These are phyloP conservation scores for Aramus guarauna DNA, from an alignment of 2,113 vertebrate genomes.

Conservation along the genomic window DNA sequence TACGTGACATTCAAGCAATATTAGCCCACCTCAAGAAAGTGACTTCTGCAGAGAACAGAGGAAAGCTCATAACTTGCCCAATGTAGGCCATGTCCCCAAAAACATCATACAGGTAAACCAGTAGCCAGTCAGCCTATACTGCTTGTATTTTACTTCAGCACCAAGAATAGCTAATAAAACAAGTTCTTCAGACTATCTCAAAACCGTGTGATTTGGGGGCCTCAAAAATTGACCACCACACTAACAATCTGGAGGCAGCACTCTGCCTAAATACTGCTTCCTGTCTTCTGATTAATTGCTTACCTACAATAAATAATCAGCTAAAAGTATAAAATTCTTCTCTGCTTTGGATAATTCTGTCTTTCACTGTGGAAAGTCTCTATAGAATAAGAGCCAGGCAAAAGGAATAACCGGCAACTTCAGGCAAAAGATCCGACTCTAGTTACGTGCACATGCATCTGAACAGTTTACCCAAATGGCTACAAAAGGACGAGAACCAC, in stretches of 20 bases:
- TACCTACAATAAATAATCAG: not conserved
- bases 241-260: not conserved
- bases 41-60: not conserved
- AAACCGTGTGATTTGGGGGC: not conserved
- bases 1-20: not conserved
- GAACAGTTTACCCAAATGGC: not conserved
- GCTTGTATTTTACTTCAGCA: not conserved
- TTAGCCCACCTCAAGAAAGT: not conserved
- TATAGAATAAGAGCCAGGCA: not conserved
- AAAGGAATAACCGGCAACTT: not conserved
- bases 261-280: not conserved
- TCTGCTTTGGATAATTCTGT: not conserved
- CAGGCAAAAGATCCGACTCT: not conserved
- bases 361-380: not conserved
- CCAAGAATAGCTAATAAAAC: not conserved
- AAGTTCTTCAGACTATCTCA: not conserved
- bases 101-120: not conserved
- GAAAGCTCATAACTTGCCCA: not conserved
- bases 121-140: not conserved
- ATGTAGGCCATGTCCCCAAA: not conserved
- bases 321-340: not conserved
- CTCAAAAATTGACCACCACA: not conserved
- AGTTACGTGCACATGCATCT: fast-evolving
- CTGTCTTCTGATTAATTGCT: not conserved
- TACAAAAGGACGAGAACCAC: not conserved